Base-by-base conservation (phyloP, 1,140 invertebrate species). In the Hydropsyche tenuis region DNA sequence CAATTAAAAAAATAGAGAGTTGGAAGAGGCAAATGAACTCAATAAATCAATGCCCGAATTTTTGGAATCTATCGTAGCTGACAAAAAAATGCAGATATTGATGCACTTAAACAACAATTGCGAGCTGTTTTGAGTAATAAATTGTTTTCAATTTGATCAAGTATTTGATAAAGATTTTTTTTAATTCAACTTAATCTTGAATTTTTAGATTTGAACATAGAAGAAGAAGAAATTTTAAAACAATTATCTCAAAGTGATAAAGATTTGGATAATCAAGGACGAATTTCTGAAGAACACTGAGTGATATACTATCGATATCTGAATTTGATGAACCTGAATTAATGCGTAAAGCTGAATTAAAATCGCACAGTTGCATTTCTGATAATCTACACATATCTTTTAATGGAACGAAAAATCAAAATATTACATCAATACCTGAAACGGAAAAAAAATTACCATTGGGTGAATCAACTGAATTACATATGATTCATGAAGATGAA, bases 11-110 rank as follows among this genome's bases (percentile, higher is more conserved):
- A 89, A 89, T 73, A 74, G 82, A 23, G 78, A 85, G 27, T 70
- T 90, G 0, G 84, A 87, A 79, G 82, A 85, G 62, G 85, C 83
- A 76, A 80, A 85, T 5, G 82, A 85, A 68, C 80, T 27, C 1
- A 70, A 56, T 1, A 75, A 85, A 51, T 80, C 84, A 14, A 73
- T 90, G 18, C 88, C 88, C 0, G 86, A 86, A 79, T 73, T 90
- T 14, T 86, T 90, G 62, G 88, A 90, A 73, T 86, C 86, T 18
- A 88, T 91, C 79, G 78, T 91, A 62, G 86, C 87, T 0, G 89
- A 91, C 73, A 91, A 91, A 75, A n/a, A n/a, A 90, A 91, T 75
- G 88, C 87, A 42, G 89, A 91, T 76, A 90, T 91, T 22, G 89
- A 91, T 78, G 83, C 86, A 48, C 74, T 91, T 5, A 86, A 86